Percentiles rank a stretch among this genome's conserved stretches.
These are phyloP conservation scores for Cheirogaleus major DNA, from an alignment of 2,797 vertebrate species.

Conservation along the genomic window DNA sequence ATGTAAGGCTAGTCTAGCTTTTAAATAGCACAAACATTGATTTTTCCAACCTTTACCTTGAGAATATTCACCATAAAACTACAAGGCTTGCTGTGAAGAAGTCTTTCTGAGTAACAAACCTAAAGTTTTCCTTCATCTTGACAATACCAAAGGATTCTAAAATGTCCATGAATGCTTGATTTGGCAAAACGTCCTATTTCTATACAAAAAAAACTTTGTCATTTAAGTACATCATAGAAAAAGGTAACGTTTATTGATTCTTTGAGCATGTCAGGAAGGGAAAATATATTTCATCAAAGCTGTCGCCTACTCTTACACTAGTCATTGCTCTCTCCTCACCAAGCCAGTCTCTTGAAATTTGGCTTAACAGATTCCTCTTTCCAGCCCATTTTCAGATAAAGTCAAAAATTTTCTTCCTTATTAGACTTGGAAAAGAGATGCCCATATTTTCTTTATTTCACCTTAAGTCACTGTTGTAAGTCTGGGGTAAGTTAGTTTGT, in stretches of 20 bases:
- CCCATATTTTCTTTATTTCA: not conserved
- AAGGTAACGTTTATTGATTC: not conserved
- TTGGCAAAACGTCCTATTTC: not conserved
- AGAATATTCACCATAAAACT: not conserved
- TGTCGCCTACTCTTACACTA: not conserved
- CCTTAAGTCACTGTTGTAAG: not conserved
- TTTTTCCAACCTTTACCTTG: not conserved
- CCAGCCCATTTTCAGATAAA: not conserved
- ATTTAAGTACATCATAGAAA: not conserved
- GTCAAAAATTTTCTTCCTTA: not conserved
- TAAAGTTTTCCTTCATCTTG: not conserved
- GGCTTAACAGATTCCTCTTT: not conserved
- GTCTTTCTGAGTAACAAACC: conserved; percentile 1
- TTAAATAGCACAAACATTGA: not conserved
- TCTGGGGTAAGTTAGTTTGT: not conserved
- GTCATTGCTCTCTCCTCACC: not conserved
- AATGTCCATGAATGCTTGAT: not conserved
- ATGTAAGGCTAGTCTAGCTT: not conserved
- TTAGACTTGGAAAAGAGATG: not conserved
- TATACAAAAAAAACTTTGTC: not conserved
- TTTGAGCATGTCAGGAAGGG: not conserved
- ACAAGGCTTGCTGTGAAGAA: not conserved
- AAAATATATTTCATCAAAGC: not conserved
- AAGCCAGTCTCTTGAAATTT: not conserved
- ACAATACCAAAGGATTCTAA: not conserved